Evolutionary conservation across 2,888 invertebrate genomes (phyloP).

Genomic region (Drosophila multiciliata): DNA sequence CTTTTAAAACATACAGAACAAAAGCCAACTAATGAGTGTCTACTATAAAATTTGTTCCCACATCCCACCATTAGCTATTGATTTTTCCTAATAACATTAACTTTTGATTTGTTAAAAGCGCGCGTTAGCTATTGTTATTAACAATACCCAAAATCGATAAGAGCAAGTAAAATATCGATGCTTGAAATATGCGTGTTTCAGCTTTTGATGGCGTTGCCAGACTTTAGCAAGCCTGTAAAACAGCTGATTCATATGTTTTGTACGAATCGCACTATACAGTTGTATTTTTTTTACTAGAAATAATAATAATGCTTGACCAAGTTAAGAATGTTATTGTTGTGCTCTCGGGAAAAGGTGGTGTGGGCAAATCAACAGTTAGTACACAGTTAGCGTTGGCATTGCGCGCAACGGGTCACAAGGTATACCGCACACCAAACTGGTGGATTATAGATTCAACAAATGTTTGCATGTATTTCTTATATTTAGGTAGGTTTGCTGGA

Average conservation of each 20-base stretch:
- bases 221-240: slow-evolving; percentile 17
- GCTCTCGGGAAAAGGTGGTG: slow-evolving; percentile 99
- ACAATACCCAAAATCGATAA: not conserved
- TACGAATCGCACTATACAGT: slow-evolving; percentile 10
- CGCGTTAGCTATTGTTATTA: not conserved
- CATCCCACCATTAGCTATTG: not conserved
- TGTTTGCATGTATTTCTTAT: not conserved
- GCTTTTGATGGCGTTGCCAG: not conserved
- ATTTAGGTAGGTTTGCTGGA: slow-evolving; percentile 96
- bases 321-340: slow-evolving; percentile 95
- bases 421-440: slow-evolving; percentile 82
- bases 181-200: not conserved
- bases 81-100: not conserved
- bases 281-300: not conserved
- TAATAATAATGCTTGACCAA: slow-evolving; percentile 88
- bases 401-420: slow-evolving; percentile 92
- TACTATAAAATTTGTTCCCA: not conserved
- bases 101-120: not conserved
- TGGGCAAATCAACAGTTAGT: slow-evolving; percentile 98
- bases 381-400: slow-evolving; percentile 95
- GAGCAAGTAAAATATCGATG: not conserved
- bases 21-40: not conserved
- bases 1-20: not conserved
- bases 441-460: not conserved
- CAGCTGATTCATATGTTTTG: slow-evolving; percentile 39